These are phyloP conservation scores for Anthopleura xanthogrammica DNA, from an alignment of 92 coral and sea anemone genomes.

Conservation along the genomic window DNA sequence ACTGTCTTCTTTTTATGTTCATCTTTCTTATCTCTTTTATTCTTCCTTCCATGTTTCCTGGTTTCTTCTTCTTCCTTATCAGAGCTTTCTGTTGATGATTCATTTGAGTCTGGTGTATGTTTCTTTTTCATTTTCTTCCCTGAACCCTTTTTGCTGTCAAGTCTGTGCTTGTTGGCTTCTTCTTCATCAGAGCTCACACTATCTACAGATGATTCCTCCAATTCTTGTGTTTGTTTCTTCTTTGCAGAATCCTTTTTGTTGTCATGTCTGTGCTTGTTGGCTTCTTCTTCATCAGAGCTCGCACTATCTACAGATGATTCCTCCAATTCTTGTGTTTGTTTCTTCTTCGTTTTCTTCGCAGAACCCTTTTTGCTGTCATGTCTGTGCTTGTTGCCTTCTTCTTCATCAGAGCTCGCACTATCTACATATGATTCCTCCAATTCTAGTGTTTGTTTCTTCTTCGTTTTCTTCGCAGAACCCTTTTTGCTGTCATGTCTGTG, in stretches of 20 bases:
- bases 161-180: no score
- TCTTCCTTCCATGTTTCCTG: conserved; percentile 14
- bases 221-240: neutral
- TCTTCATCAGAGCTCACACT: no score
- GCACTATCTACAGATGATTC: neutral
- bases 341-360: no score
- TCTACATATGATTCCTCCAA: neutral
- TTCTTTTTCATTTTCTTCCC: neutral
- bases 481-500: neutral
- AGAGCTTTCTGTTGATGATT: neutral
- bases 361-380: neutral
- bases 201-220: neutral
- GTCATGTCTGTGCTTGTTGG: neutral
- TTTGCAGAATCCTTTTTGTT: no score
- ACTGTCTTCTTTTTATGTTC: conserved; percentile 11
- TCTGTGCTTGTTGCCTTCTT: no score
- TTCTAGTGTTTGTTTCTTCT: neutral
- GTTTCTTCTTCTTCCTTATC: neutral
- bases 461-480: no score
- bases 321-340: neutral
- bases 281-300: no score
- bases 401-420: no score
- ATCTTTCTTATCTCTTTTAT: neutral
- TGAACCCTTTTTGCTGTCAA: neutral
- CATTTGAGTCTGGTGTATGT: neutral